Evolutionary conservation across 2,888 invertebrate genomes (phyloP), one percentile per base, ranked within the genome.

Genomic region (Plagodis dolabraria): DNA sequence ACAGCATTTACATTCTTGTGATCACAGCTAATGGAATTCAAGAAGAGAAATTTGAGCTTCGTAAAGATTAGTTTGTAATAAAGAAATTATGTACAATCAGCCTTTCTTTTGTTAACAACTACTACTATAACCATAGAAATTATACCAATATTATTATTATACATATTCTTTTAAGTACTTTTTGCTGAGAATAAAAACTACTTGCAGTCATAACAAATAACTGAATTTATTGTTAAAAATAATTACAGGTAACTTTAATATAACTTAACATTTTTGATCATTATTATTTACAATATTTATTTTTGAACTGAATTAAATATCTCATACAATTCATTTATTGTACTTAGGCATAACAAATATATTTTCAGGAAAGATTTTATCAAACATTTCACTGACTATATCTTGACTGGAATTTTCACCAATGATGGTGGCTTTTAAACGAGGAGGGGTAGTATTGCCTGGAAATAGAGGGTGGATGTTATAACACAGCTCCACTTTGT

Each of bases 21-120:
- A 96, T 99, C 69, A 98, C 98, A 12, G 97, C 97, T 71, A 96
- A 96, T 87, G 99, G 98, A 0, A 94, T 97, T 60, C 93, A 94
- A 67, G 94, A 95, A 80, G 95, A 95, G 81, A 95, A 95, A 70
- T 97, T 97, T 86, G 94, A 95, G 63, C 94, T 99, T 63, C 95
- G 99, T 79, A 96, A 95, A 87, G 99, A 99, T 96, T 99, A 96
- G 94, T 58, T 57, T 64, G 35, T 74, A 74, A 75, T 72, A 65
- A 68, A 67, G 69, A 69, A 72, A 36, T 64, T 75, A 51, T 65
- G 47, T 67, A 66, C 42, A 7, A 53, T 47, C 62, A 22, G 51
- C 11, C 64, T 68, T 64, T 44, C 10, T 61, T 69, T 64, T 49
- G 5, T 35, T 36, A 7, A 36, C 0, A 36, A 36, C 36, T 6